phyloP scores from a whole-genome alignment of 2,888 invertebrate species.

The Reticulitermes lucifugus region DNA sequence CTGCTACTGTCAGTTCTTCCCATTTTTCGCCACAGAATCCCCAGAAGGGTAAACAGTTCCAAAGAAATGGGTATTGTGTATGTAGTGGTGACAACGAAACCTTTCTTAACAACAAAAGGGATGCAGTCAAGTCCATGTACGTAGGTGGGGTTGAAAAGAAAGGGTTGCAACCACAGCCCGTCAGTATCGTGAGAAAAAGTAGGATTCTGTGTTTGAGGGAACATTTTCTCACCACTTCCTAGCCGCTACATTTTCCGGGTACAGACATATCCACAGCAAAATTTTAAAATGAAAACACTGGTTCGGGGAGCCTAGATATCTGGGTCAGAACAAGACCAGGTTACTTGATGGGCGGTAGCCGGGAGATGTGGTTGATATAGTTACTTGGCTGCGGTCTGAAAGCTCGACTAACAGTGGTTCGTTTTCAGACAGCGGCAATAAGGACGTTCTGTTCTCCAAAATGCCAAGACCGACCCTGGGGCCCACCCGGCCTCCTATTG shows the following conservation, averaged over 20 bases:
- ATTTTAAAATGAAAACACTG: too few relatives aligned
- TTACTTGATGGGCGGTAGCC: too few relatives aligned
- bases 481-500: too few relatives aligned
- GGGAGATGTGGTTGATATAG: too few relatives aligned
- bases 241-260: neutral
- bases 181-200: slow-evolving; percentile 20
- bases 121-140: neutral
- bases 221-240: slow-evolving; percentile 22
- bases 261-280: neutral
- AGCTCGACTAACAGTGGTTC: too few relatives aligned
- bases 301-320: too few relatives aligned
- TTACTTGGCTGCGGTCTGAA: too few relatives aligned
- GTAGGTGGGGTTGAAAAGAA: slow-evolving; percentile 14
- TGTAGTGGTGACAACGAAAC: slow-evolving; percentile 4
- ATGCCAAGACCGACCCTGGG: too few relatives aligned
- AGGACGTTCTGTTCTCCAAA: too few relatives aligned
- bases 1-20: slow-evolving; percentile 10
- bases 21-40: neutral
- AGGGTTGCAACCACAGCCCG: slow-evolving; percentile 3
- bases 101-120: slow-evolving; percentile 28
- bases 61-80: slow-evolving; percentile 1
- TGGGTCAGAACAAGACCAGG: too few relatives aligned
- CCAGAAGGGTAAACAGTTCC: slow-evolving; percentile 11
- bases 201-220: neutral
- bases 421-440: too few relatives aligned